Conservation (phyloP, 2,888 invertebrate genomes). For the Notocelia uddmanniana region DNA sequence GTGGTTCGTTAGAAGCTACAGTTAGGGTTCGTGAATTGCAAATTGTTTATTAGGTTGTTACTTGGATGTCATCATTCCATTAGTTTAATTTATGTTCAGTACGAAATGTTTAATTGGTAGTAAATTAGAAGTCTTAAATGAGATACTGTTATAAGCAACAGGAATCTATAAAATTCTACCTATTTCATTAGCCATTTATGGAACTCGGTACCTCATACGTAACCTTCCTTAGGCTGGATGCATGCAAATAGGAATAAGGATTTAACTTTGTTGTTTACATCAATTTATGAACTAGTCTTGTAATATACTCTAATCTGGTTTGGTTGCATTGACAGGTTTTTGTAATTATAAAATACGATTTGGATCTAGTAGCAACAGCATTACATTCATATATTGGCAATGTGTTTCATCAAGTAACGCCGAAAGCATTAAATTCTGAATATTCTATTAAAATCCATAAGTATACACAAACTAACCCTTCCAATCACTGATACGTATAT, state of each 20-base stretch:
- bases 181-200: background rate
- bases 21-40: constrained; percentile 21
- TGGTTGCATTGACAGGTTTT: too few relatives aligned
- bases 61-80: constrained; percentile 8
- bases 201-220: background rate
- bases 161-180: background rate
- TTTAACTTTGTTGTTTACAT: too few relatives aligned
- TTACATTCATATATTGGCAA: too few relatives aligned
- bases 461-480: background rate
- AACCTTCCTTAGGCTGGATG: background rate
- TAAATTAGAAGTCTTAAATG: background rate
- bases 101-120: constrained; percentile 12
- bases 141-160: background rate
- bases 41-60: constrained; percentile 29
- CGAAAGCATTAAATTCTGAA: background rate
- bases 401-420: too few relatives aligned
- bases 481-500: constrained; percentile 18
- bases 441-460: too few relatives aligned
- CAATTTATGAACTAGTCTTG: too few relatives aligned
- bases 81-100: constrained; percentile 15
- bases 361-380: too few relatives aligned
- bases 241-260: too few relatives aligned
- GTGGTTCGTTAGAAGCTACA: constrained; percentile 20
- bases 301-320: too few relatives aligned
- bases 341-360: too few relatives aligned